Base-by-base conservation (phyloP, 1,140 invertebrate genomes). In the Mycetomoellerius zeteki region DNA sequence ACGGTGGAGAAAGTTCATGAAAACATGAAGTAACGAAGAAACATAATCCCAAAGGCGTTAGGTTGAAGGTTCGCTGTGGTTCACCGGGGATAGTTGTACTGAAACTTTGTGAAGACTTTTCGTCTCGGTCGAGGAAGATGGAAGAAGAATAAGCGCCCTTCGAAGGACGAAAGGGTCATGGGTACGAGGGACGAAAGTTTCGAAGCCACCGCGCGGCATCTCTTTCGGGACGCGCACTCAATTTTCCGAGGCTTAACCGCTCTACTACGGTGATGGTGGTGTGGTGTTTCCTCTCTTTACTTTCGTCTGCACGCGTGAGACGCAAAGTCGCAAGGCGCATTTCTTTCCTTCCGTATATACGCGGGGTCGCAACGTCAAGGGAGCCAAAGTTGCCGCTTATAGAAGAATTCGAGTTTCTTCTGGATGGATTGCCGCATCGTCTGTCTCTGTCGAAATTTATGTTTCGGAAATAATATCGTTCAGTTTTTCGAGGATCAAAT, bases 161-260 rank as follows among this genome's bases (percentile, higher is more conserved):
- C 50, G 64, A 71, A 73, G 72, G 60, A 19, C 16, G 43, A 78
- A 73, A 37, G 24, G 56, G 27, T 75, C 72, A 50, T 47, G 56
- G 37, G 37, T 43, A 43, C 54, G 24, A 52, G 37, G 24, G 30
- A 69, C 16, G 67, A 56, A 43, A 14, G 56, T 76, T 85, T 75
- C 69, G 54, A 75, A 84, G 47, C 47, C 82, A 76, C 43, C 56
- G 14, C 72, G 73, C 33, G 27, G 50, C 64, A 84, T 86, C 82
- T 87, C 89, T 90, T 90, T 88, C 67, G 80, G 52, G 90, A 67
- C 77, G 93, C 87, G 92, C 90, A 92, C 93, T 94, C 94, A 94
- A 94, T 94, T 94, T 94, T 94, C 93, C 92, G 91, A 91, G 92
- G 94, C 94, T 94, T 94, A 94, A 92, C 90, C 91, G 88, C 37